Base-by-base conservation (phyloP, 2,888 invertebrate species). In the Cephalotes varians region DNA sequence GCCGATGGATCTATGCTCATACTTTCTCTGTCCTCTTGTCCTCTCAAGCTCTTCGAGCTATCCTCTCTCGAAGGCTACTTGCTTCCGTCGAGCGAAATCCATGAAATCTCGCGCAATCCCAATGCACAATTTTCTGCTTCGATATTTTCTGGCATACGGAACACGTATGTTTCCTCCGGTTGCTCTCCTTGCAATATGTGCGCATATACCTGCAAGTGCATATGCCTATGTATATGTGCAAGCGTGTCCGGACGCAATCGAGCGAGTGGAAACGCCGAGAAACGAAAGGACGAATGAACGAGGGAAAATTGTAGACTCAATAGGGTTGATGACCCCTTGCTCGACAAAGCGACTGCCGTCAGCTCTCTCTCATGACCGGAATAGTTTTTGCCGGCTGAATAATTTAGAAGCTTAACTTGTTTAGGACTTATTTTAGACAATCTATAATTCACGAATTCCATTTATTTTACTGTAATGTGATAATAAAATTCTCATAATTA, bases 91-190 rank as follows among this genome's bases (percentile, higher is more conserved):
- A 34, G 44, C 73, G 64, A 71, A 64, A 74, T 80, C 76, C 82
- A 40, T 83, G 60, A 87, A 88, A 89, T 83, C 86, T 58, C 82
- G 74, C 67, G 74, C 85, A 83, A 85, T 87, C 80, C 69, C 77
- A 44, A 47, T 58, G 72, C 69, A 85, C 88, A 86, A 89, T 91
- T 91, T 91, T 91, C 88, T 82, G 84, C 88, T 81, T 86, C 85
- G 85, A 88, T 88, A 90, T 89, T 85, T 85, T 82, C 58, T 79
- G 15, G 77, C 69, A 65, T 71, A 80, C 81, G 25, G 49, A 60
- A 47, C 82, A 84, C 82, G 77, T 82, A 81, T 73, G 80, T 80
- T 80, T 80, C 56, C 80, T 72, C 34, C 58, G 34, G 37, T 62
- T 62, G 54, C 69, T 44, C 69, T 49, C 12, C 64, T 28, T 37